Conservation (phyloP, 2,797 vertebrate species). For the Leucoraja ocellata region DNA sequence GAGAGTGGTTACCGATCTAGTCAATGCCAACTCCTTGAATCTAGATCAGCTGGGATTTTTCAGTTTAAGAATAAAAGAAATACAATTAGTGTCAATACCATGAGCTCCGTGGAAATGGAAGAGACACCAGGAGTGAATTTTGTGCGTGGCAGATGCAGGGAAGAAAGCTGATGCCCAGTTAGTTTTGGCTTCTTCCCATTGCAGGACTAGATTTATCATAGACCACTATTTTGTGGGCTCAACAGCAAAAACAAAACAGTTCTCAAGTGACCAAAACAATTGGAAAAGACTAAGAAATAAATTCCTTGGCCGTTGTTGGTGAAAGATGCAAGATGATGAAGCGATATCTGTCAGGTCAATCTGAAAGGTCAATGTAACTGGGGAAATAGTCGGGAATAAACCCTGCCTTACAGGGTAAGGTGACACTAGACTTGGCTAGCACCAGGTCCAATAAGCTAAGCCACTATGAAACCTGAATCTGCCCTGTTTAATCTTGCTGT, state of each 20-base stretch:
- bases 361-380: background rate
- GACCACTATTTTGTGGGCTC: background rate
- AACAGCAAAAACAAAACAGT: background rate
- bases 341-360: background rate
- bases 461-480: background rate
- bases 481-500: background rate
- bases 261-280: background rate
- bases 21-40: background rate
- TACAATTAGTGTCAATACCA: too few relatives aligned
- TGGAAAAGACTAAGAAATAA: background rate
- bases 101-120: background rate
- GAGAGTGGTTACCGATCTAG: background rate
- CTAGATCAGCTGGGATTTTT: background rate
- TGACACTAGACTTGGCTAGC: background rate
- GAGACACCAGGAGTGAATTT: background rate
- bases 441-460: background rate
- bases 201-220: background rate
- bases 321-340: too few relatives aligned
- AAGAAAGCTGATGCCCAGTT: background rate
- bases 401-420: background rate
- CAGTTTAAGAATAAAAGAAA: too few relatives aligned
- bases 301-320: background rate
- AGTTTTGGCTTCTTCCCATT: background rate
- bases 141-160: background rate
- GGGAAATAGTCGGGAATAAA: background rate